Evolutionary conservation across 2,888 invertebrate species (phyloP).

Genomic region (Dexiosoma caninum): DNA sequence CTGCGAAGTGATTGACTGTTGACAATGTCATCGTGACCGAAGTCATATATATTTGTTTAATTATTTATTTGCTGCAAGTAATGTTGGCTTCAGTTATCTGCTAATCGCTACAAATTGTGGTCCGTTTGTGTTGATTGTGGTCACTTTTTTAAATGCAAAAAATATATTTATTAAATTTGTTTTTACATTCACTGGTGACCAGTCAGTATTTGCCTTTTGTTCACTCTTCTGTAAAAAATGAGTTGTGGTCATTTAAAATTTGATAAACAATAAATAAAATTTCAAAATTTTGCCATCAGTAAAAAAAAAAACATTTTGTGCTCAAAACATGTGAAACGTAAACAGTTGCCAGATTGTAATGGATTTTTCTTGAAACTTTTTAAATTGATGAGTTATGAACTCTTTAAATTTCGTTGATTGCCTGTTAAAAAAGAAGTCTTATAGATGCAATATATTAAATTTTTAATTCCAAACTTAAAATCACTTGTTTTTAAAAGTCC

Average conservation of each 20-base stretch:
- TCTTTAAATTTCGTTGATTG: not conserved
- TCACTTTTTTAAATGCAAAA: not conserved
- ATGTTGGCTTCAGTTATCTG: not conserved
- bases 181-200: not conserved
- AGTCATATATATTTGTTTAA: not conserved
- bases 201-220: not conserved
- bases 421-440: not conserved
- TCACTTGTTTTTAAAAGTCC: not conserved
- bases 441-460: not conserved
- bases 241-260: not conserved
- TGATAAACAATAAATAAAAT: not conserved
- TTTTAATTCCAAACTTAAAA: not conserved
- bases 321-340: too few relatives aligned
- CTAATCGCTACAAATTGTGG: conserved; percentile 10
- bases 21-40: too few relatives aligned
- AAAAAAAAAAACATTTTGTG: too few relatives aligned
- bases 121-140: conserved; percentile 27
- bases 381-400: too few relatives aligned
- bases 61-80: not conserved
- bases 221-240: not conserved
- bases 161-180: not conserved
- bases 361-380: not conserved
- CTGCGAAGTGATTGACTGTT: too few relatives aligned
- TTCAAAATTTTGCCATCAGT: too few relatives aligned
- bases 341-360: not conserved